Percentiles rank a stretch among this genome's conserved stretches.
These are phyloP conservation scores for Silvanus unidentatus DNA, from an alignment of 2,888 invertebrate species.

Conservation along the genomic window DNA sequence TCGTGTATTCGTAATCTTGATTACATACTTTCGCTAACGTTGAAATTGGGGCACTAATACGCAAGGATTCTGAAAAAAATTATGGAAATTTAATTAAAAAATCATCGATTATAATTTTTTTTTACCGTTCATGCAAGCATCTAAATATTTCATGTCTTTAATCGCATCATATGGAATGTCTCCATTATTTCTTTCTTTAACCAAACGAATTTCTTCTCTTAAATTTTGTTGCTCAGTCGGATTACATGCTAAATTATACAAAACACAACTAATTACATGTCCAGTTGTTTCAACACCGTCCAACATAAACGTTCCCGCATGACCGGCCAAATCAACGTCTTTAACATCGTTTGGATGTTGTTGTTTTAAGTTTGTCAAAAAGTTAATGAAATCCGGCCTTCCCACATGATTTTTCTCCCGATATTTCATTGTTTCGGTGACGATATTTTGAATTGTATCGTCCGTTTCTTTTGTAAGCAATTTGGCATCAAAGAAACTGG, in stretches of 20 bases:
- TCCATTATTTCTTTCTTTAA: conserved; percentile 37
- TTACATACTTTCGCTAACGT: conserved; percentile 27
- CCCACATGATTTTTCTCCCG: conserved; percentile 40
- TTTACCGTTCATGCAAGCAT: conserved; percentile 46
- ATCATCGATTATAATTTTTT: conserved; percentile 1
- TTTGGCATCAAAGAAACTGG: conserved; percentile 13
- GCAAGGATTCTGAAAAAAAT: conserved; percentile 18
- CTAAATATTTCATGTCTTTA: conserved; percentile 48
- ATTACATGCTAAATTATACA: conserved; percentile 49
- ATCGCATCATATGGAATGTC: conserved; percentile 47
- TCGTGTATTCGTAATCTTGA: conserved; percentile 22
- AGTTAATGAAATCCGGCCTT: conserved; percentile 44
- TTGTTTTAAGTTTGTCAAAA: conserved; percentile 36
- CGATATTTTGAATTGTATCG: conserved; percentile 18
- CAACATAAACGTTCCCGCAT: conserved; percentile 51
- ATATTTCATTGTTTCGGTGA: conserved; percentile 37
- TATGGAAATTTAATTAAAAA: conserved; percentile 4
- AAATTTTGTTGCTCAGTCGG: conserved; percentile 44
- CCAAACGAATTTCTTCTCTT: conserved; percentile 42
- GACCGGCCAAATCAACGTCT: conserved; percentile 48
- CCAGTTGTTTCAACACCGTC: conserved; percentile 54
- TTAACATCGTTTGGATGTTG: conserved; percentile 24
- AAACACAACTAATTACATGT: conserved; percentile 45
- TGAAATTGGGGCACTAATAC: conserved; percentile 20
- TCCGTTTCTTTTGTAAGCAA: conserved; percentile 14